A percentile compares a stretch with the other conserved stretches of the same genome.
Conservation (phyloP, 92 coral and sea anemone genomes). For the Epizoanthus illoricatus region DNA sequence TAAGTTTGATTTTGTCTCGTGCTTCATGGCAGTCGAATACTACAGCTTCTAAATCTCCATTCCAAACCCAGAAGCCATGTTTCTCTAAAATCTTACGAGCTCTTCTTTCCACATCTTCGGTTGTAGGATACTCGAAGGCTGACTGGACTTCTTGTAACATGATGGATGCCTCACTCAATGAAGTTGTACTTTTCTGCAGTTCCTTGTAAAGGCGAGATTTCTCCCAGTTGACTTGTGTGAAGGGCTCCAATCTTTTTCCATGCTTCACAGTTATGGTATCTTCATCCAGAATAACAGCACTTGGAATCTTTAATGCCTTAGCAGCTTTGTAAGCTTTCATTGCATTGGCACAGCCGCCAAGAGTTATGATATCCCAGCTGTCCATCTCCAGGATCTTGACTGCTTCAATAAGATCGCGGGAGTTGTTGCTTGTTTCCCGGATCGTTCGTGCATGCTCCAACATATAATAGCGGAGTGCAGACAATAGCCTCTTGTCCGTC, state of each 20-base stretch:
- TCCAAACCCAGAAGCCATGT: conserved; percentile 35
- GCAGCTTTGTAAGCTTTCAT: too few relatives aligned
- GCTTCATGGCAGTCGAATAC: conserved; percentile 17
- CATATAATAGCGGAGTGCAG: conserved; percentile 11
- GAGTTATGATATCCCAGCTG: too few relatives aligned
- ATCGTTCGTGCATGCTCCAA: background rate
- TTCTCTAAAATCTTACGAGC: background rate
- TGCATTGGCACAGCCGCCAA: too few relatives aligned
- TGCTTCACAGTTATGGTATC: conserved; percentile 15
- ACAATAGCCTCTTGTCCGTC: background rate
- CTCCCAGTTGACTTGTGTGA: conserved; percentile 29
- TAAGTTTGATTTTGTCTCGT: background rate
- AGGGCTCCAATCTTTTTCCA: background rate
- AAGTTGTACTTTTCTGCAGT: background rate
- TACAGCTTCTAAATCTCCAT: conserved; percentile 15
- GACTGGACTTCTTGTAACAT: background rate
- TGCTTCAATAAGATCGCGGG: conserved; percentile 13
- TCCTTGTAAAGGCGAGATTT: conserved; percentile 13
- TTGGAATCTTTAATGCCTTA: background rate
- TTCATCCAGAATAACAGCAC: background rate
- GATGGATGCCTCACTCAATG: background rate
- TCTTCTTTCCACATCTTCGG: background rate
- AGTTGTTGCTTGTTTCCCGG: background rate
- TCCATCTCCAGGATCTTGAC: background rate
- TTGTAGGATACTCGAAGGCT: background rate